Evolutionary conservation across 2,888 invertebrate species (phyloP), one percentile per base, ranked within the genome.

Genomic region (Anarsia innoxiella): DNA sequence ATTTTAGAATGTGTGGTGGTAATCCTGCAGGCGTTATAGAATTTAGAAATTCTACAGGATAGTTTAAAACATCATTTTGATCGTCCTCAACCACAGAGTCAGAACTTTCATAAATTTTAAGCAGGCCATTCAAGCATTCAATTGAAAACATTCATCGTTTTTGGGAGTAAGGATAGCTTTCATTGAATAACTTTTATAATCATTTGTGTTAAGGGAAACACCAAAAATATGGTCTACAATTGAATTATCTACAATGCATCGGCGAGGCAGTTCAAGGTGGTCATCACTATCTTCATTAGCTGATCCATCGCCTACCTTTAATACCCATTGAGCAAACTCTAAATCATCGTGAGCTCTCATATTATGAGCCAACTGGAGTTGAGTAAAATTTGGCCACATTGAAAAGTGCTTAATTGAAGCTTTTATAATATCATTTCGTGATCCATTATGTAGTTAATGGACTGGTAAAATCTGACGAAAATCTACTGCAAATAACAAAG

Each of bases 401-500:
- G 40, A 40, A 38, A 40, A 43, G 19, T 40, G 38, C 38, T 43
- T 40, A 49, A 44, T 40, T 4, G 51, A 55, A 42, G 45, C 41
- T 49, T 56, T 53, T 37, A 54, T 41, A 55, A 51, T 12, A 47
- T 51, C 26, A 45, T 23, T 46, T 50, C 47, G 30, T 53, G 53
- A 53, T 36, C 34, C 25, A 45, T 48, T 44, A 16, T 48, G 49
- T 45, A 56, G 54, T n/a, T n/a, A n/a, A n/a, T n/a, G n/a, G 9
- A 56, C 54, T 45, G 53, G 53, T 14, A 57, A 45, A 33, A 46
- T 56, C 40, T 56, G 55, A 14, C 55, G 45, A 42, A 58, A 57
- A 51, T 59, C 58, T 42, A 54, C 51, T 41, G 56, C 44, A 32
- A 59, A 51, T 40, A 59, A 41, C 25, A 56, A 42, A 40, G 48